Evolutionary conservation across 1,140 invertebrate species (phyloP).

Genomic region (Plodia interpunctella): DNA sequence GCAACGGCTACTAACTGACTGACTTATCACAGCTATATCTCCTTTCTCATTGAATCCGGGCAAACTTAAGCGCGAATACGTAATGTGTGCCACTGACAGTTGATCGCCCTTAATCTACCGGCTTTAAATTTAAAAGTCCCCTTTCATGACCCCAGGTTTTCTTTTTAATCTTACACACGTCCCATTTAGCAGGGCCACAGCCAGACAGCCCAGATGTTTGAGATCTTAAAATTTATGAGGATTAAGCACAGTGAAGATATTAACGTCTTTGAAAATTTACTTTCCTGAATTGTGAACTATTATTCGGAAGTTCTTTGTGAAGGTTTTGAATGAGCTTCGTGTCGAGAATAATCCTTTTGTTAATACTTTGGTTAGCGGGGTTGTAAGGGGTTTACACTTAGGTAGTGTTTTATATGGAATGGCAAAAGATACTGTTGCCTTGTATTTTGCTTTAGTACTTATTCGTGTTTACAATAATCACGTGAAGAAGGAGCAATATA

Average conservation of each 20-base stretch:
- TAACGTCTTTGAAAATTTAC: slow-evolving; percentile 1
- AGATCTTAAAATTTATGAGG: slow-evolving; percentile 32
- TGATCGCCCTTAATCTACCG: slow-evolving; percentile 54
- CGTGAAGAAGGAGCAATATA: too few relatives aligned
- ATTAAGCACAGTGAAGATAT: slow-evolving; percentile 3
- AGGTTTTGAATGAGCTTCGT: not conserved
- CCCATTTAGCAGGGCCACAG: slow-evolving; percentile 32
- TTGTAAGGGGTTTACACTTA: too few relatives aligned
- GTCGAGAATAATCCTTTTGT: not conserved
- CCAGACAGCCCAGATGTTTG: slow-evolving; percentile 45
- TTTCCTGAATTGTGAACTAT: slow-evolving; percentile 2
- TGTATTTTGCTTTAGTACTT: too few relatives aligned
- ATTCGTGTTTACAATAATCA: too few relatives aligned
- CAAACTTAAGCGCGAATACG: slow-evolving; percentile 54
- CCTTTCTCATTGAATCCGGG: not conserved
- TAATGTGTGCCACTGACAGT: slow-evolving; percentile 61
- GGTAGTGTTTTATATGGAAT: too few relatives aligned
- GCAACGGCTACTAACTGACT: too few relatives aligned
- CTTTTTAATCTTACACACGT: slow-evolving; percentile 58
- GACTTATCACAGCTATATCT: not conserved
- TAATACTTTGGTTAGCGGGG: not conserved
- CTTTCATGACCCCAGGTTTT: slow-evolving; percentile 42
- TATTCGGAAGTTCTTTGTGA: not conserved
- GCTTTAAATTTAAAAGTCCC: slow-evolving; percentile 50
- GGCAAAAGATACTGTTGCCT: too few relatives aligned